Percentiles rank a stretch among this genome's conserved stretches.
Conservation (phyloP, 2,113 vertebrate genomes). For the Bothrops jararaca region DNA sequence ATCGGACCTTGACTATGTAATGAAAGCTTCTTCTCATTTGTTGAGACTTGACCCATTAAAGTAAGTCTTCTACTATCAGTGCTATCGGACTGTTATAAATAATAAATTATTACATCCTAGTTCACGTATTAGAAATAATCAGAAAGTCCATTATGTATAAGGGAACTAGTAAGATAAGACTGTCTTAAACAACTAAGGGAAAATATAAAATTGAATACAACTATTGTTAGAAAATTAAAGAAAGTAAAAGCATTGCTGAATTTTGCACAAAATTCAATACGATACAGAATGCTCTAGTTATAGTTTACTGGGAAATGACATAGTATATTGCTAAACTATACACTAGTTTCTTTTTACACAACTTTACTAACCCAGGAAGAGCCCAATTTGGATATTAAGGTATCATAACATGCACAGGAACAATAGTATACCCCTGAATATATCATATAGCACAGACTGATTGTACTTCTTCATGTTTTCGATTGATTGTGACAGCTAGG, state of each 20-base stretch:
- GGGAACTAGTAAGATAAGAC: background rate
- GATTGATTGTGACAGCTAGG: background rate
- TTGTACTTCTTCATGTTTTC: background rate
- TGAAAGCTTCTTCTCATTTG: constrained; percentile 31
- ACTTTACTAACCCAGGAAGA: background rate
- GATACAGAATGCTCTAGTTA: background rate
- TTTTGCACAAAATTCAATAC: background rate
- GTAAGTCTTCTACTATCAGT: constrained; percentile 31
- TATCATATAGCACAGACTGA: background rate
- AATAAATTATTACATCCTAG: constrained; percentile 2
- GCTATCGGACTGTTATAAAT: constrained; percentile 9
- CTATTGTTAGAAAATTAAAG: background rate
- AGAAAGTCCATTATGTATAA: background rate
- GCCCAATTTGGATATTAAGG: background rate
- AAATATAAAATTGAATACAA: background rate
- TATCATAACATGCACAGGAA: background rate
- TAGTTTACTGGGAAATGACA: background rate
- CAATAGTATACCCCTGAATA: background rate
- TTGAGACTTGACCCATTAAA: constrained; percentile 35
- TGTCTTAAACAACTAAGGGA: background rate
- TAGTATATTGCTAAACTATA: background rate
- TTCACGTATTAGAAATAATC: background rate
- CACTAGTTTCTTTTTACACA: background rate
- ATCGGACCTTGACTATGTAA: constrained; percentile 33
- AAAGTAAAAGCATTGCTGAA: background rate